Base-by-base conservation (phyloP, 2,797 vertebrate genomes). In the Cheirogaleus major region DNA sequence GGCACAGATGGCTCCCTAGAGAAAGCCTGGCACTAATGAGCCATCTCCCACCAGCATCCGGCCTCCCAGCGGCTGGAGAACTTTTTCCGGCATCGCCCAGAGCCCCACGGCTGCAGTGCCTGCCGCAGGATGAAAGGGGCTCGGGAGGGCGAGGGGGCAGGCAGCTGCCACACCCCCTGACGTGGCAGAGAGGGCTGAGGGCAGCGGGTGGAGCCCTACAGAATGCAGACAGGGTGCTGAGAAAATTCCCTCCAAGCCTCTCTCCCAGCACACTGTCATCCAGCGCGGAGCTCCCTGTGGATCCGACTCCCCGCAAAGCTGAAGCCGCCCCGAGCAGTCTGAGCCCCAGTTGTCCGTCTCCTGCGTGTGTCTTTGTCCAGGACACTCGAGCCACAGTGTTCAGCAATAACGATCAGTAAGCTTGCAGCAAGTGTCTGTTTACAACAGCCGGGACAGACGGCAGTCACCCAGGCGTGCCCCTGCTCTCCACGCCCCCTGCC, bases 1-100 rank as follows among this genome's bases (percentile, higher is more conserved):
- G 35, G 17, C 81, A 23, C 15, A 17, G 61, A 35, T 84, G 57
- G 50, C 43, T 96, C 93, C 38, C 12, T 85, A 91, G 76, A 97
- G 97, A 95, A 91, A 35, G 65, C 67, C 87, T 92, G 89, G 86
- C 63, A 75, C 91, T 96, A 75, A 89, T 23, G 57, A 96, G 95
- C 94, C 82, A 57, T 81, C 95, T 95, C 94, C 90, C 91, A 84
- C 88, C 92, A 75, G 89, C 22, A 78, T 90, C 82, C 90, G 22
- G 90, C 89, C 97, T 96, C 95, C 75, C 81, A 30, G 90, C 6
- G 61, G 91, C 95, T 95, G 93, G 91, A 92, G 78, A 83, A 89
- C 48, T 89, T 95, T 11, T 73, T 79, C 73, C 82, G 80, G 92
- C 79, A 76, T 81, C 22, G 22, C 80, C 86, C 73, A 95, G 79